Evolutionary conservation across 2,797 vertebrate species (phyloP).

Genomic region (Cottoperca gobio): DNA sequence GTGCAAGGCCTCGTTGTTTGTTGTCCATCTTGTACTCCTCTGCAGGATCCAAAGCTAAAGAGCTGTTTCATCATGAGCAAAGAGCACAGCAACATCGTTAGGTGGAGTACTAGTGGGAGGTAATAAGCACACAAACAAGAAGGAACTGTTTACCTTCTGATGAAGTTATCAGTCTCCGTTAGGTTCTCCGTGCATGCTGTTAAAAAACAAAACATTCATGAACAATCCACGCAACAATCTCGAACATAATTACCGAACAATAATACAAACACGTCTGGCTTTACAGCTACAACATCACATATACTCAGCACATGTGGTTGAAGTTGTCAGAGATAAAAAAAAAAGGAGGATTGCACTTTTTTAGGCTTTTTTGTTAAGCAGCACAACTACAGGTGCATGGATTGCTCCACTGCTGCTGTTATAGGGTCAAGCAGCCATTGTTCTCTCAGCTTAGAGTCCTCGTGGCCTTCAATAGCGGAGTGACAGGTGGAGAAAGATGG

Average conservation of each 20-base stretch:
- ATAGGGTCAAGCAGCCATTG: constrained; percentile 74
- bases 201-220: constrained; percentile 53
- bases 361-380: constrained; percentile 47
- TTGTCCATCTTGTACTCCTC: constrained; percentile 92
- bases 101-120: fast-evolving
- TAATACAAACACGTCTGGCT: neutral
- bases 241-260: neutral
- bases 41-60: constrained; percentile 82
- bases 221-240: constrained; percentile 8
- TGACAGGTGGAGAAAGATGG: constrained; percentile 66
- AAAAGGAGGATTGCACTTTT: constrained; percentile 23
- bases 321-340: constrained; percentile 15
- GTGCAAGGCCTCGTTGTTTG: constrained; percentile 88
- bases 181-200: constrained; percentile 77
- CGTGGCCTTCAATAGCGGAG: constrained; percentile 54
- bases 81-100: neutral
- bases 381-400: constrained; percentile 52
- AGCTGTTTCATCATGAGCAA: constrained; percentile 47
- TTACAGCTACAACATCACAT: neutral
- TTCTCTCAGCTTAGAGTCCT: constrained; percentile 51
- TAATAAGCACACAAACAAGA: neutral
- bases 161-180: constrained; percentile 84
- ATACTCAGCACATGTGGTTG: neutral
- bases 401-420: constrained; percentile 26
- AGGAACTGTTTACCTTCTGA: constrained; percentile 78